Conservation (phyloP, 2,797 vertebrate genomes). For the Cottoperca gobio region DNA sequence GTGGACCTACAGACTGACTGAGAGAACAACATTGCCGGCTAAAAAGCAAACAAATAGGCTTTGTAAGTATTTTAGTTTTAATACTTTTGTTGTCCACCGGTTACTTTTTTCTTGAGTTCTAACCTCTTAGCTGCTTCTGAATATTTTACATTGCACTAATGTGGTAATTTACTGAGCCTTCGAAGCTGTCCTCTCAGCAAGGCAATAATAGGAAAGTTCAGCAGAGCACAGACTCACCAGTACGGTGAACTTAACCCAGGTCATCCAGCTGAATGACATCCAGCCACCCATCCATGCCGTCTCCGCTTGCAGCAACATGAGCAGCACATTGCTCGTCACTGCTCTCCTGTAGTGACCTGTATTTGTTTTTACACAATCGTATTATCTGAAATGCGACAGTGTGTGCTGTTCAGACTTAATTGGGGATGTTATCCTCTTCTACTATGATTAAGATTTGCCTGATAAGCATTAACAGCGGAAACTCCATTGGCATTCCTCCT, state of each 20-base stretch:
- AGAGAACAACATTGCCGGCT: too few species aligned
- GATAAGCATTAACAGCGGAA: not conserved
- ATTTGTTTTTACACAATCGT: not conserved
- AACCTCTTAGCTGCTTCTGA: not conserved
- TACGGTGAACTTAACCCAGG: not conserved
- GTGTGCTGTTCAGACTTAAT: not conserved
- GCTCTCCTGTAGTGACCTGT: not conserved
- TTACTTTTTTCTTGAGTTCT: not conserved
- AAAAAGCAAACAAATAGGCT: not conserved
- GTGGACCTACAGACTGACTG: not conserved
- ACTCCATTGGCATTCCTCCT: not conserved
- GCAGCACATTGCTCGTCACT: not conserved
- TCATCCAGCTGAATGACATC: not conserved
- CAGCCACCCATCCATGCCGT: not conserved
- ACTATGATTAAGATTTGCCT: not conserved
- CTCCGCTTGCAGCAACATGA: not conserved
- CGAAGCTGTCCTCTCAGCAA: not conserved
- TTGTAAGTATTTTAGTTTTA: not conserved
- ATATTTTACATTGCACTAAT: conserved; percentile 10
- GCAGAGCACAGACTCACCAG: not conserved
- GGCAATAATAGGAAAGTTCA: not conserved
- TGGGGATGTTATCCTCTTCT: not conserved
- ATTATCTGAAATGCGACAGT: not conserved
- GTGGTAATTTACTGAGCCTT: not conserved
- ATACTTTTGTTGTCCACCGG: not conserved